A percentile compares a stretch with the other conserved stretches of the same genome.
Conservation (phyloP, 2,888 invertebrate genomes). For the Ophion obscuratus region DNA sequence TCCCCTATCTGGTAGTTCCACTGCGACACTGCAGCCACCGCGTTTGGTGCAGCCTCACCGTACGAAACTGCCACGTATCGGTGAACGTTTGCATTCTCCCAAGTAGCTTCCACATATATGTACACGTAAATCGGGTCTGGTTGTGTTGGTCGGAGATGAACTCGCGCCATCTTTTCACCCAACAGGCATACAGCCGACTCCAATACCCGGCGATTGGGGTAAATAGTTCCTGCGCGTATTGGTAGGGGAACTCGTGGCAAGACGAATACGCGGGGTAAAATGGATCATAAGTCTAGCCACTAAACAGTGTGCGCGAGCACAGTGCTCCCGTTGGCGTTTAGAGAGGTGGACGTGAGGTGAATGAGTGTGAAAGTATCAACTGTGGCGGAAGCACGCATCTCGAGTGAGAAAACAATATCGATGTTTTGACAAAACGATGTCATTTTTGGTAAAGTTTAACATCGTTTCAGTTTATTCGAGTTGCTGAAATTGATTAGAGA, state of each 20-base stretch:
- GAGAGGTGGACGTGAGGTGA: too few species aligned
- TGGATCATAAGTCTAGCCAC: too few species aligned
- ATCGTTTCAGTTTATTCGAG: too few species aligned
- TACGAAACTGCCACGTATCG: conserved; percentile 68
- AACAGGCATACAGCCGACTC: conserved; percentile 34
- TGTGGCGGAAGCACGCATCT: too few species aligned
- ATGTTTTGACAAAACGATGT: too few species aligned
- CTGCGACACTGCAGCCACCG: conserved; percentile 79
- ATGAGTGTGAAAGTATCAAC: too few species aligned
- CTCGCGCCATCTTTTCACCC: conserved; percentile 38
- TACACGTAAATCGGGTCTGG: conserved; percentile 36
- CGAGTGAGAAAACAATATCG: too few species aligned
- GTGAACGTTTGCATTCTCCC: conserved; percentile 69
- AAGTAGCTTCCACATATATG: conserved; percentile 39
- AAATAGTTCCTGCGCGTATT: conserved; percentile 46
- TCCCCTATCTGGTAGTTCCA: conserved; percentile 81
- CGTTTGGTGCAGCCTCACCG: conserved; percentile 74
- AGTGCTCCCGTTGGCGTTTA: too few species aligned
- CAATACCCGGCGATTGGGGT: conserved; percentile 35
- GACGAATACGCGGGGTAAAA: too few species aligned
- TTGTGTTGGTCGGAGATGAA: conserved; percentile 20
- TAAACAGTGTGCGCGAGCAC: too few species aligned
- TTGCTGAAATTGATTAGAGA: too few species aligned
- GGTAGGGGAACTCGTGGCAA: background rate
- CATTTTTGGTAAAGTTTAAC: too few species aligned